These are phyloP conservation scores for Drosophila mimetica DNA, from an alignment of 2,888 invertebrate genomes.

Conservation along the genomic window DNA sequence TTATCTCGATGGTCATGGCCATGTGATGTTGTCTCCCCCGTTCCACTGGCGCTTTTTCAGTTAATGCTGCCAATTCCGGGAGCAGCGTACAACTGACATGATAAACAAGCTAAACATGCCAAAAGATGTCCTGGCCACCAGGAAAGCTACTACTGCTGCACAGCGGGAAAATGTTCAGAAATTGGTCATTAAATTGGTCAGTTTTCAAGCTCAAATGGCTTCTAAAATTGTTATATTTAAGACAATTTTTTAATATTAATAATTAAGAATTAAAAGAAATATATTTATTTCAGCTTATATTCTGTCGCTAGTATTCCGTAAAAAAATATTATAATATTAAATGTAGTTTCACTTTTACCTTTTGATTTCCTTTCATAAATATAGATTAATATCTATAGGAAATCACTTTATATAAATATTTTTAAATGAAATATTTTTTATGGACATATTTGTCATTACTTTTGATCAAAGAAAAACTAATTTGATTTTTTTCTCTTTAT, in stretches of 20 bases:
- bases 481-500: constrained; percentile 10
- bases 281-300: too few species aligned
- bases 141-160: constrained; percentile 6
- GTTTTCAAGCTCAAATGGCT: too few species aligned
- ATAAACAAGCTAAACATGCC: constrained; percentile 70
- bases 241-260: too few species aligned
- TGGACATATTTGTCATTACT: not conserved
- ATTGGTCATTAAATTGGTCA: too few species aligned
- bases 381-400: too few species aligned
- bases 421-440: too few species aligned
- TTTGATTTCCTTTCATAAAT: not conserved
- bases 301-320: too few species aligned
- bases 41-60: constrained; percentile 44
- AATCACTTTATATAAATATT: too few species aligned
- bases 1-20: constrained; percentile 60
- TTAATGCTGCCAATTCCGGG: constrained; percentile 78
- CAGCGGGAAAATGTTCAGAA: not conserved
- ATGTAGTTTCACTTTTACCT: too few species aligned
- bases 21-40: constrained; percentile 33
- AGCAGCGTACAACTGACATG: constrained; percentile 60
- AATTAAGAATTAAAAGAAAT: too few species aligned
- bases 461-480: not conserved
- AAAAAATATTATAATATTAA: too few species aligned
- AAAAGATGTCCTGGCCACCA: constrained; percentile 28
- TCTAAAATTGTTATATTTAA: too few species aligned